Base-by-base conservation (phyloP, 2,888 invertebrate genomes). In the Hirtodrosophila histrioides region DNA sequence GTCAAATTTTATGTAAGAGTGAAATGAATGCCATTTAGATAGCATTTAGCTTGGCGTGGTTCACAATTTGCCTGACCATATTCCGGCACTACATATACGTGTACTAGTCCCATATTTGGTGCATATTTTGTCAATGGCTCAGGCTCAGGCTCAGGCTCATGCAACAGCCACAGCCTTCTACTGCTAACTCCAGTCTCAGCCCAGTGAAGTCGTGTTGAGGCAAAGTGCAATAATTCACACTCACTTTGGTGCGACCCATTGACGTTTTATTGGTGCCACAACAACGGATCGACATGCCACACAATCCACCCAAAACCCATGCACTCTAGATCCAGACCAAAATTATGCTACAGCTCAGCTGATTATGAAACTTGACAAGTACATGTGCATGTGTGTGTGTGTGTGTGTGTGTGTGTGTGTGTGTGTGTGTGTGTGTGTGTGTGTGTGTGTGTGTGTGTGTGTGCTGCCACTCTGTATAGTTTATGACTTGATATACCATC, bases 171-270 rank as follows among this genome's bases (percentile, higher is more conserved):
- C 17, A 54, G 67, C 24, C 49, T 36, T 6, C 36, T 35, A 63
- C 31, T 51, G 43, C 29, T 44, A 35, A 54, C 39, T 65, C 24
- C 9, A 46, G 35, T 27, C 12, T 33, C 27, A 56, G 61, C 60
- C 48, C 48, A 60, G 65, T 36, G 66, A 71, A 86, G 76, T 88
- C 82, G 88, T 82, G 88, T 88, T 65, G 43, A 63, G 66, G 55
- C 83, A 82, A 85, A 82, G 86, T 88, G 81, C 79, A 81, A 87
- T 89, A 89, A 82, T 88, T 87, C 86, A 87, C 86, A 87, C 89
- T 84, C 85, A 84, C 78, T 86, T 81, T 71, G 65, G 61, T 41
- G 46, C 63, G 57, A 58, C 69, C 60, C 58, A 64, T 82, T 85
- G 87, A 87, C 79, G 71, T 68, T 69, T 77, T 64, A 70, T 70